Evolutionary conservation across 2,113 vertebrate genomes (phyloP).

Genomic region (Fregetta grallaria): DNA sequence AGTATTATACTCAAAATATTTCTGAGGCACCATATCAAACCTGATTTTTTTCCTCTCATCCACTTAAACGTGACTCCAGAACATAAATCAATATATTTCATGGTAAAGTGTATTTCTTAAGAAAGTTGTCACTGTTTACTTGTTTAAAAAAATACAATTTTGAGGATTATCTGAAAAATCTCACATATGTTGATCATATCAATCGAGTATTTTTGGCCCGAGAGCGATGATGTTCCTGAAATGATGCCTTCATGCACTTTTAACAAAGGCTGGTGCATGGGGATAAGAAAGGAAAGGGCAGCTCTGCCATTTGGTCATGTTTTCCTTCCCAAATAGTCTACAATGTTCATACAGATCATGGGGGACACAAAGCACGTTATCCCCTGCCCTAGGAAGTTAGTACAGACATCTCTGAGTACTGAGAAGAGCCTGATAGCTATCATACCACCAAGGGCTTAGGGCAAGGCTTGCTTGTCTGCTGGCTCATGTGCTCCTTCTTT

Average conservation of each 20-base stretch:
- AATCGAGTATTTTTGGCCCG: not conserved
- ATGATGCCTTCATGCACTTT: not conserved
- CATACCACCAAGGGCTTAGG: not conserved
- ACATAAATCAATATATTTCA: not conserved
- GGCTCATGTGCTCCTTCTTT: not conserved
- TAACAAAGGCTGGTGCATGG: not conserved
- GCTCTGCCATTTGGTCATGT: not conserved
- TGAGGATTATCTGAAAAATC: not conserved
- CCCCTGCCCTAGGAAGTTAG: not conserved
- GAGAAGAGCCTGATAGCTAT: not conserved
- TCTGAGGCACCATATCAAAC: not conserved
- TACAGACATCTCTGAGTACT: not conserved
- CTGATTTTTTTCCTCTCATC: not conserved
- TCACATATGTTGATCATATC: not conserved
- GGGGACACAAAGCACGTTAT: not conserved
- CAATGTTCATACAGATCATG: not conserved
- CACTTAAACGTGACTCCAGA: not conserved
- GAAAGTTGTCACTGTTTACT: not conserved
- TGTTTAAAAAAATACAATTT: not conserved
- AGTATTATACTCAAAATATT: not conserved
- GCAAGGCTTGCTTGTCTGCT: not conserved
- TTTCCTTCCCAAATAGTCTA: not conserved
- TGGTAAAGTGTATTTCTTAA: not conserved
- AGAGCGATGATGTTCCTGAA: not conserved
- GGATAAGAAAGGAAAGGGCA: not conserved